Percentiles rank a stretch among this genome's conserved stretches.
phyloP scores from a whole-genome alignment of 1,140 invertebrate species.

The Hypsibius dujardini region DNA sequence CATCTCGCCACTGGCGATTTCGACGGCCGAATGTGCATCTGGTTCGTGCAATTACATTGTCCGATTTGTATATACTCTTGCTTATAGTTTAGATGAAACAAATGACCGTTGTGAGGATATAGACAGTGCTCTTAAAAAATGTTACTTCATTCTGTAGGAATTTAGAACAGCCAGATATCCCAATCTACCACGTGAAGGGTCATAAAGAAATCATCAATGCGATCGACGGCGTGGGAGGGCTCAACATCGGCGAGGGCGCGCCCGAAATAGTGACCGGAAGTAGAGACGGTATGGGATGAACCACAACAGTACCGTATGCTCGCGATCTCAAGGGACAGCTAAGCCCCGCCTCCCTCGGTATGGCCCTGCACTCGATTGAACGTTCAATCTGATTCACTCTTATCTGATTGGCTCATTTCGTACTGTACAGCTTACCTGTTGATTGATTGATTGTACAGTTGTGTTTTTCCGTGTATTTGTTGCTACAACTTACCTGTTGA shows the following conservation, averaged over 20 bases:
- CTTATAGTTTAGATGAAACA: slow-evolving; percentile 10
- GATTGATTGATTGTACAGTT: neutral
- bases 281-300: slow-evolving; percentile 50
- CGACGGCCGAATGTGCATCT: slow-evolving; percentile 62
- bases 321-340: too few relatives aligned
- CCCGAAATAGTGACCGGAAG: slow-evolving; percentile 85
- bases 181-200: slow-evolving; percentile 61
- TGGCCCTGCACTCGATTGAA: too few relatives aligned
- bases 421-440: neutral
- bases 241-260: slow-evolving; percentile 59
- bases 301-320: neutral
- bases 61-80: neutral
- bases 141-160: slow-evolving; percentile 42
- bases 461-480: too few relatives aligned
- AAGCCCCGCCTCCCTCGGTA: too few relatives aligned
- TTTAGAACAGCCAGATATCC: slow-evolving; percentile 50
- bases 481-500: too few relatives aligned
- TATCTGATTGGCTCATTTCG: neutral
- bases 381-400: neutral
- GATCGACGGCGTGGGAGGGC: slow-evolving; percentile 79
- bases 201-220: slow-evolving; percentile 75
- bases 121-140: slow-evolving; percentile 10
- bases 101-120: neutral
- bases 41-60: slow-evolving; percentile 37
- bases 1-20: slow-evolving; percentile 78